A percentile compares a stretch with the other conserved stretches of the same genome.
These are phyloP conservation scores for Etheostoma spectabile DNA, from an alignment of 2,113 vertebrate genomes.

Conservation along the genomic window DNA sequence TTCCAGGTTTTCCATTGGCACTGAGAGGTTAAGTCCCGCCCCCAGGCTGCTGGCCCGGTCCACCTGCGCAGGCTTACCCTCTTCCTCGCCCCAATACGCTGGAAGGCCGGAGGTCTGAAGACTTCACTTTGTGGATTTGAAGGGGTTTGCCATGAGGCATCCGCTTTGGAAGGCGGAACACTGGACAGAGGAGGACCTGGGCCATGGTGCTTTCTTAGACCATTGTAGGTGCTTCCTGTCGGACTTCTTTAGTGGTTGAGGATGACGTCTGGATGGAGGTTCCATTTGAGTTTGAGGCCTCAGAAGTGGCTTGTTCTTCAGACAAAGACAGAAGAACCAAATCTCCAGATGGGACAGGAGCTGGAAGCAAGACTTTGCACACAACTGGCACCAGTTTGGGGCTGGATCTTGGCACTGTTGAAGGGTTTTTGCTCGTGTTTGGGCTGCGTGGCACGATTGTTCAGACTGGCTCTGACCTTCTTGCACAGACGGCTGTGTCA, in stretches of 20 bases:
- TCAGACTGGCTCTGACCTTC: neutral
- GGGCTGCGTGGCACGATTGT: too few relatives aligned
- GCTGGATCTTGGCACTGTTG: neutral
- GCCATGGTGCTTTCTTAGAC: neutral
- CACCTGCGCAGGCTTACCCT: conserved; percentile 19
- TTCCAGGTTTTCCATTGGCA: conserved; percentile 82
- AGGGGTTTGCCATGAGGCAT: conserved; percentile 80
- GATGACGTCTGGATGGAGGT: neutral
- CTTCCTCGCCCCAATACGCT: conserved; percentile 60
- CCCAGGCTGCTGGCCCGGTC: conserved; percentile 29
- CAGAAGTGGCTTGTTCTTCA: conserved; percentile 8
- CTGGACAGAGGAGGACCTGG: conserved; percentile 3
- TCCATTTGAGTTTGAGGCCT: conserved; percentile 7
- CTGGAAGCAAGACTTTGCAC: neutral
- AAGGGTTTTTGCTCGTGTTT: conserved; percentile 2
- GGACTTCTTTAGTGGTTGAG: neutral
- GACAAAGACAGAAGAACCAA: neutral
- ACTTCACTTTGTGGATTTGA: conserved; percentile 92
- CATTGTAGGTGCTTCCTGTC: neutral
- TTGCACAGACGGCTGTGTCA: neutral
- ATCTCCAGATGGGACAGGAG: neutral
- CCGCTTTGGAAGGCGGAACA: neutral
- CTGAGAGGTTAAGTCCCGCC: conserved; percentile 38
- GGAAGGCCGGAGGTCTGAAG: conserved; percentile 90
- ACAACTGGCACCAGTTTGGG: neutral